Conservation (phyloP, 2,797 vertebrate species). For the Morelia viridis region DNA sequence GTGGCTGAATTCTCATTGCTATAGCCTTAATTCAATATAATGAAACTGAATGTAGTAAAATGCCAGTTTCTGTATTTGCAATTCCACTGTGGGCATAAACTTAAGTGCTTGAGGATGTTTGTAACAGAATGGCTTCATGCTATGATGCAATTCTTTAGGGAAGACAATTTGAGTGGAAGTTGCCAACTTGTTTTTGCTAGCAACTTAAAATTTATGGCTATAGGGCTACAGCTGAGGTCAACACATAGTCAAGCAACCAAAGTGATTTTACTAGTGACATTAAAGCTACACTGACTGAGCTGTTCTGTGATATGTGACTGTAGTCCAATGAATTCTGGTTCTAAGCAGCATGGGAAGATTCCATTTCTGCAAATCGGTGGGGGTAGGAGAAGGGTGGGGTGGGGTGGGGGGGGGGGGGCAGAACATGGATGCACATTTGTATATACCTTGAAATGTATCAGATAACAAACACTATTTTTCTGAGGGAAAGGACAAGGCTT, state of each 20-base stretch:
- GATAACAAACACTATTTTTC: neutral
- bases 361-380: neutral
- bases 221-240: neutral
- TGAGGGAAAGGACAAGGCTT: neutral
- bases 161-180: neutral
- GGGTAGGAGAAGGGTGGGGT: too few relatives aligned
- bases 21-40: neutral
- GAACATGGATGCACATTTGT: neutral
- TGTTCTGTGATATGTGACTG: neutral
- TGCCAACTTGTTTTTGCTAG: neutral
- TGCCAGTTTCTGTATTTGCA: neutral
- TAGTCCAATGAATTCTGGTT: neutral
- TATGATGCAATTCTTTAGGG: slow-evolving; percentile 10
- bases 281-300: neutral
- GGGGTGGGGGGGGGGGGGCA: too few relatives aligned
- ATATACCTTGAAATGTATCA: neutral
- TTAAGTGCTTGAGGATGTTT: slow-evolving; percentile 7
- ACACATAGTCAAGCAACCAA: neutral
- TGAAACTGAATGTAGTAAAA: neutral
- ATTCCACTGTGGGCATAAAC: slow-evolving; percentile 2
- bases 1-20: neutral
- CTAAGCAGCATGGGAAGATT: neutral
- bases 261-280: neutral
- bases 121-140: neutral
- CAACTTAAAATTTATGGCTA: neutral